Conservation (phyloP, 2,888 invertebrate genomes). For the Eristalis intricaria region DNA sequence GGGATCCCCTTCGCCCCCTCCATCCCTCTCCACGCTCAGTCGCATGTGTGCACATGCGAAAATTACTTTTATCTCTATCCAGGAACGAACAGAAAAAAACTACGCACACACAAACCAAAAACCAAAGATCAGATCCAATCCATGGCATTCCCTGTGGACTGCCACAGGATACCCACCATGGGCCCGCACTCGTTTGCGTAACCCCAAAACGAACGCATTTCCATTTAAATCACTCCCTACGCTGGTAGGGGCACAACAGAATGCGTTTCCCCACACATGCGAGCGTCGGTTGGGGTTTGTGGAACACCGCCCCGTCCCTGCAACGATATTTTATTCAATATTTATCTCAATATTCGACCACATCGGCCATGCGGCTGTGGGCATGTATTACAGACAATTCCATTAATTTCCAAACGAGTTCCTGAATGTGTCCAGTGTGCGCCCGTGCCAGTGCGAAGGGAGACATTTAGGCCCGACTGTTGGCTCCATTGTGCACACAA, state of each 20-base stretch:
- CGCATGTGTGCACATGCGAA: constrained; percentile 30
- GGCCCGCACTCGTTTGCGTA: constrained; percentile 28
- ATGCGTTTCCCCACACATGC: neutral
- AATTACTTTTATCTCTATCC: constrained; percentile 22
- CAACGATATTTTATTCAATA: constrained; percentile 51
- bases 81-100: neutral
- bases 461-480: constrained; percentile 2
- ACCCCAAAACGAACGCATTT: neutral
- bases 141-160: constrained; percentile 39
- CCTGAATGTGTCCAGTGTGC: constrained; percentile 13
- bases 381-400: constrained; percentile 46
- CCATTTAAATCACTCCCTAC: neutral
- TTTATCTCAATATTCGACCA: constrained; percentile 42
- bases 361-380: constrained; percentile 9
- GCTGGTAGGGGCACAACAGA: no score
- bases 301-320: constrained; percentile 15
- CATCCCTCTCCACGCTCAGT: neutral
- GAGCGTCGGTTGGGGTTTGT: neutral
- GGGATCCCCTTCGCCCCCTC: neutral
- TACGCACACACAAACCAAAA: constrained; percentile 32
- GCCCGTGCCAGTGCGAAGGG: neutral
- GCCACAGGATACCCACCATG: constrained; percentile 60
- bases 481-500: neutral
- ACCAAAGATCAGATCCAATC: constrained; percentile 30
- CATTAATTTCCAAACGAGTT: constrained; percentile 54